A percentile compares a stretch with the other conserved stretches of the same genome.
These are phyloP conservation scores for Cebidichthys violaceus DNA, from an alignment of 2,113 vertebrate genomes.

Conservation along the genomic window DNA sequence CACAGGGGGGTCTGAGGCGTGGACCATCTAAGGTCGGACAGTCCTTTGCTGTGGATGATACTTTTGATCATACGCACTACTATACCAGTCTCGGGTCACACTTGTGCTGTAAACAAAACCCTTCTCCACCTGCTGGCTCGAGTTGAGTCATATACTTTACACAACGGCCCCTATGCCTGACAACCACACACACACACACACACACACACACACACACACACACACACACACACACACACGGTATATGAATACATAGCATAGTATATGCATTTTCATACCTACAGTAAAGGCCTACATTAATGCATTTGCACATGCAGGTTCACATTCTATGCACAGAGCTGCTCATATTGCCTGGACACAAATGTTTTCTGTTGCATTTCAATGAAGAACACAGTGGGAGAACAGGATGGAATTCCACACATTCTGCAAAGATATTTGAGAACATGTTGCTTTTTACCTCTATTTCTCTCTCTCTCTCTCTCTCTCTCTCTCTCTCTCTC, in stretches of 20 bases:
- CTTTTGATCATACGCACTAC: slow-evolving; percentile 44
- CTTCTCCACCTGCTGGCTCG: background rate
- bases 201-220: background rate
- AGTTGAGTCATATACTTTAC: background rate
- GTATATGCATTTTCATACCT: background rate
- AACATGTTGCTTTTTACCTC: slow-evolving; percentile 38
- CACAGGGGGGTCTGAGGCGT: slow-evolving; percentile 56
- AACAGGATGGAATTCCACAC: slow-evolving; percentile 70
- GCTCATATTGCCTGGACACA: slow-evolving; percentile 14
- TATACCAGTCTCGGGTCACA: slow-evolving; percentile 35
- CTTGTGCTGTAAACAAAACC: slow-evolving; percentile 30
- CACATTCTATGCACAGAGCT: slow-evolving; percentile 2
- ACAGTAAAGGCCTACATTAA: background rate
- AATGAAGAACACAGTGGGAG: slow-evolving; percentile 58
- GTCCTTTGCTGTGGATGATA: slow-evolving; percentile 59
- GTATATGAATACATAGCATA: background rate
- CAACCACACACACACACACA: background rate
- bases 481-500: background rate
- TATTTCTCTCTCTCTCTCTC: background rate
- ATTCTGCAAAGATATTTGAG: slow-evolving; percentile 73
- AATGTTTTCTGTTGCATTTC: slow-evolving; percentile 59
- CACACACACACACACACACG: slow-evolving; percentile 1
- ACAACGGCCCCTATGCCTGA: background rate
- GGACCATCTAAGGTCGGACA: slow-evolving; percentile 67
- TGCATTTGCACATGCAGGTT: slow-evolving; percentile 10